These are phyloP conservation scores for Danio jaintianensis DNA, from an alignment of 2,797 vertebrate genomes.

Conservation along the genomic window DNA sequence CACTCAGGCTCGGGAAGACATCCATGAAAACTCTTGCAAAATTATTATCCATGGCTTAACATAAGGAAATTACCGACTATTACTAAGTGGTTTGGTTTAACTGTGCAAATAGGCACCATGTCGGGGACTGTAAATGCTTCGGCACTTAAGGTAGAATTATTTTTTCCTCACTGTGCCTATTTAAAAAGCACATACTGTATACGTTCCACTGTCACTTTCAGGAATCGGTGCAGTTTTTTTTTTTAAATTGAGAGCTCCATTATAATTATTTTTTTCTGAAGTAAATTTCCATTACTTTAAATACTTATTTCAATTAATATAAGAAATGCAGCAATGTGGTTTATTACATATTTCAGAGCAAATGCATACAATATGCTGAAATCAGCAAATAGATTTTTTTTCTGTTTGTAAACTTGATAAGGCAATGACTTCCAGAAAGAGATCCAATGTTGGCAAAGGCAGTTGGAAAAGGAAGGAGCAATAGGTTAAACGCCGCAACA, in stretches of 20 bases:
- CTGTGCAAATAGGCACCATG: conserved; percentile 43
- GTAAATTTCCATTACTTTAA: not conserved
- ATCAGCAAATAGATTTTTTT: conserved; percentile 18
- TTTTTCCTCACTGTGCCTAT: conserved; percentile 17
- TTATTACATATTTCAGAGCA: not conserved
- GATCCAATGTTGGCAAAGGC: conserved; percentile 50
- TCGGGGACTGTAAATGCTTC: conserved; percentile 39
- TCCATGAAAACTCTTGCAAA: conserved; percentile 55
- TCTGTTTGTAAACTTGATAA: conserved; percentile 38
- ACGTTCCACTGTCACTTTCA: not conserved
- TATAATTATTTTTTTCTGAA: not conserved
- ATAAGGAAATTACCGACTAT: conserved; percentile 55
- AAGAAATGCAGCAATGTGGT: not conserved
- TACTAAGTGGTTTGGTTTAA: conserved; percentile 55
- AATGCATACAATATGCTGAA: conserved; percentile 9
- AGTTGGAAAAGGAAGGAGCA: conserved; percentile 49
- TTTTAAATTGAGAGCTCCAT: not conserved
- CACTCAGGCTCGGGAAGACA: conserved; percentile 38
- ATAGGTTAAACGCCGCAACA: conserved; percentile 68
- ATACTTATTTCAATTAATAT: not conserved
- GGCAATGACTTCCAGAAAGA: conserved; percentile 53
- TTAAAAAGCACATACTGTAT: not conserved
- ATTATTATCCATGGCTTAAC: conserved; percentile 55
- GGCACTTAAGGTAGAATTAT: conserved; percentile 24
- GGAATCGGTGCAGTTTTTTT: not conserved